Conservation (phyloP, 2,888 invertebrate species). For the Limnephilus marmoratus region DNA sequence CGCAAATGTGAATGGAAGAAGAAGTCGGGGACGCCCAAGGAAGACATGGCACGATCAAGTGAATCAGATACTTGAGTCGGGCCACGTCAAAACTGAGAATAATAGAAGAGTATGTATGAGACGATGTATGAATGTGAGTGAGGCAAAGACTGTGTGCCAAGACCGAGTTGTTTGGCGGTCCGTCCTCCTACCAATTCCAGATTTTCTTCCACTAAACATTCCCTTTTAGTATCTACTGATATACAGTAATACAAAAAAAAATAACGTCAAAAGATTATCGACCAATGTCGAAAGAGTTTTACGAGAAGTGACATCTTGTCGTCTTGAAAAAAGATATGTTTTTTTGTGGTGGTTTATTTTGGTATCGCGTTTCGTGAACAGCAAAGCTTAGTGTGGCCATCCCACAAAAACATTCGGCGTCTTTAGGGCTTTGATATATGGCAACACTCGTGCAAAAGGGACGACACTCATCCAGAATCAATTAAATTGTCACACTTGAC, state of each 20-base stretch:
- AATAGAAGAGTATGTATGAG: too few relatives aligned
- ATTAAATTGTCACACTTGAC: conserved; percentile 24
- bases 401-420: conserved; percentile 8
- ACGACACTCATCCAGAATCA: conserved; percentile 26
- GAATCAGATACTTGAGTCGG: too few relatives aligned
- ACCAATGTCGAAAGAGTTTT: conserved; percentile 2
- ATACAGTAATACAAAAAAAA: neutral
- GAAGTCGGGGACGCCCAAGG: too few relatives aligned
- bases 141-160: too few relatives aligned
- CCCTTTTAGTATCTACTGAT: too few relatives aligned
- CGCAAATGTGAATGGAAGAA: too few relatives aligned
- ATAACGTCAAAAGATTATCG: neutral
- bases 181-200: too few relatives aligned
- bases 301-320: conserved; percentile 22
- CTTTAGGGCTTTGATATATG: conserved; percentile 1
- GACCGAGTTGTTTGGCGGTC: too few relatives aligned
- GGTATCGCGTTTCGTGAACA: conserved; percentile 44
- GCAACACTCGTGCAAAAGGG: neutral
- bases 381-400: conserved; percentile 18
- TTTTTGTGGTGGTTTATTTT: conserved; percentile 24
- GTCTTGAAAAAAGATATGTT: conserved; percentile 24
- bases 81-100: too few relatives aligned
- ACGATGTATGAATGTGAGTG: too few relatives aligned
- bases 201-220: too few relatives aligned
- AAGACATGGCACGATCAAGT: too few relatives aligned